Percentiles rank a stretch among this genome's conserved stretches.
Conservation (phyloP, 2,888 invertebrate genomes). For the Rhamnusium bicolor region DNA sequence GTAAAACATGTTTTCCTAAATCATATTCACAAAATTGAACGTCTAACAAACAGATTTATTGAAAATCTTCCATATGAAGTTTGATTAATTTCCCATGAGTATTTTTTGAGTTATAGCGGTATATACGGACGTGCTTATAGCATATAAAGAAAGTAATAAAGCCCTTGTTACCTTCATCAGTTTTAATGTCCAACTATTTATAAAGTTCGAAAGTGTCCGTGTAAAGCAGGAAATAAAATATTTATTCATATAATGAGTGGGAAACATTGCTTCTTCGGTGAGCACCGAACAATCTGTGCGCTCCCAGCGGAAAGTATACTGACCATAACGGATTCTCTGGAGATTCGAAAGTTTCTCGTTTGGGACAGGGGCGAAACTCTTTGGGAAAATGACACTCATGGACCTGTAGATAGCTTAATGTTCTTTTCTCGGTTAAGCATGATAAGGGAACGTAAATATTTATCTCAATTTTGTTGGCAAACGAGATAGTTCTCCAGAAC, state of each 20-base stretch:
- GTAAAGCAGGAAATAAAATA: neutral
- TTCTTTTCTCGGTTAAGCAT: neutral
- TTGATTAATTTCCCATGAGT: no score
- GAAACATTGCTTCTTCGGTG: conserved; percentile 7
- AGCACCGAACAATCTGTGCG: neutral
- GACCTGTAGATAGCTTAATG: conserved; percentile 14
- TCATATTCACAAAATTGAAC: no score
- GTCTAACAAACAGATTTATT: no score
- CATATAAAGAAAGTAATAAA: no score
- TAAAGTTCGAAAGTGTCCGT: neutral
- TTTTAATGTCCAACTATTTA: neutral
- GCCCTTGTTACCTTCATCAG: no score
- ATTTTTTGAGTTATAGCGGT: no score
- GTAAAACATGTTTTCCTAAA: no score
- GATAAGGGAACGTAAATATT: neutral
- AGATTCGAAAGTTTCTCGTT: conserved; percentile 21
- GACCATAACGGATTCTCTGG: conserved; percentile 21
- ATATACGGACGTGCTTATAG: no score
- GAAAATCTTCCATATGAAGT: no score
- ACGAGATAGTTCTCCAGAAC: neutral
- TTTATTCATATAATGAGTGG: conserved; percentile 18
- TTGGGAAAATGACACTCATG: conserved; percentile 3
- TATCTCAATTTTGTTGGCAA: neutral
- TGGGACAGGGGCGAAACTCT: conserved; percentile 1
- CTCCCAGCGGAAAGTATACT: conserved; percentile 3